These are phyloP conservation scores for Neogale vison DNA, from an alignment of 2,113 vertebrate genomes.

Conservation along the genomic window DNA sequence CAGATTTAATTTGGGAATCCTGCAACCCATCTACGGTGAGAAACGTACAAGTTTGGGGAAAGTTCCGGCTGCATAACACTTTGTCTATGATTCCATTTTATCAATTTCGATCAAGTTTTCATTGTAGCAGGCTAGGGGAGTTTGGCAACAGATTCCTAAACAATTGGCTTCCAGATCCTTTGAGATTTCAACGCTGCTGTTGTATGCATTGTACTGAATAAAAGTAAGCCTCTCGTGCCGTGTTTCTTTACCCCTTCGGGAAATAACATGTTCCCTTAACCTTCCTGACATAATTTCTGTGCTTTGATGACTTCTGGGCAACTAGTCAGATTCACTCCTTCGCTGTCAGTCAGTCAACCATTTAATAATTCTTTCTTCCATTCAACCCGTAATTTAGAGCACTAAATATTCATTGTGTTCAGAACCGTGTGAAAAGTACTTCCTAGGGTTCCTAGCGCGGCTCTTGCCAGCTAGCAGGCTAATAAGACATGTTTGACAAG, in stretches of 20 bases:
- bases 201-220: not conserved
- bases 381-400: slow-evolving; percentile 23
- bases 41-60: not conserved
- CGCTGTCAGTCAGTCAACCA: not conserved
- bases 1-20: not conserved
- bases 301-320: slow-evolving; percentile 44
- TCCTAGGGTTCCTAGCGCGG: not conserved
- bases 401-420: not conserved
- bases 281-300: not conserved
- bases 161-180: not conserved
- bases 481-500: not conserved
- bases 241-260: not conserved
- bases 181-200: not conserved
- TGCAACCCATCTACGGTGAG: not conserved
- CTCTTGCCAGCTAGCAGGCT: not conserved
- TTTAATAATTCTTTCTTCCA: slow-evolving; percentile 19
- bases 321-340: slow-evolving; percentile 25
- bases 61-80: not conserved
- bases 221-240: not conserved
- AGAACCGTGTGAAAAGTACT: not conserved
- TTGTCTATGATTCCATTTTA: not conserved
- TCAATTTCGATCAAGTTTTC: not conserved
- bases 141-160: not conserved
- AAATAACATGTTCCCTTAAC: not conserved
- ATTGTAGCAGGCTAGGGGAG: not conserved